phyloP scores from a whole-genome alignment of 1,140 invertebrate genomes.

The Macrotrachela quadricornifera region DNA sequence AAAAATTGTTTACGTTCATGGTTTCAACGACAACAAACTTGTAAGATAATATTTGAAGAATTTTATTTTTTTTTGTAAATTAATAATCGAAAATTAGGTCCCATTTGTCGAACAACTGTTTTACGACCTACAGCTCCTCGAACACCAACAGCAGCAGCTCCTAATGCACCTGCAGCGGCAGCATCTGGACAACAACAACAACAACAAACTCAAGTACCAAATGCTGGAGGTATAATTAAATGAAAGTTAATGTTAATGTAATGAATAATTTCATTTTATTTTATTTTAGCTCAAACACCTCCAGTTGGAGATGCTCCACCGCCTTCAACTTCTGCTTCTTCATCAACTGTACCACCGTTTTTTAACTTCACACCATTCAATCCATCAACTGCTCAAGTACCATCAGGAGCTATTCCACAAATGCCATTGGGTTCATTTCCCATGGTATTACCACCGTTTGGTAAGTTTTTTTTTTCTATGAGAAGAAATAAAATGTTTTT shows the following conservation, averaged over 20 bases:
- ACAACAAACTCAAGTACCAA: not conserved
- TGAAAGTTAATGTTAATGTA: too few relatives aligned
- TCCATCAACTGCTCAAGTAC: not conserved
- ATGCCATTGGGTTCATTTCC: not conserved
- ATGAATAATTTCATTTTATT: not conserved
- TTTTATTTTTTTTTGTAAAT: too few relatives aligned
- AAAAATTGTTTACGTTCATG: conserved; percentile 88
- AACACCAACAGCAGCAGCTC: too few relatives aligned
- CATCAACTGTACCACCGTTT: not conserved
- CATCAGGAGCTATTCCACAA: not conserved
- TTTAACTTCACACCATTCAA: not conserved
- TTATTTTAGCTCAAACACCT: too few relatives aligned
- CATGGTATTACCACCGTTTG: too few relatives aligned
- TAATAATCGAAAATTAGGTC: conserved; percentile 19
- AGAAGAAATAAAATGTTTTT: too few relatives aligned
- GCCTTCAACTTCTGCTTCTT: not conserved
- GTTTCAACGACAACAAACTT: conserved; percentile 99
- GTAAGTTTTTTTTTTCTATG: not conserved
- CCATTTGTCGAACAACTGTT: conserved; percentile 89
- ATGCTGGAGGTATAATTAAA: too few relatives aligned
- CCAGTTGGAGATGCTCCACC: not conserved
- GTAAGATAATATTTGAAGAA: conserved; percentile 22
- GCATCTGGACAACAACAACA: not conserved
- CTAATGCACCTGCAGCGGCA: not conserved
- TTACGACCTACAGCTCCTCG: conserved; percentile 34